A percentile compares a stretch with the other conserved stretches of the same genome.
Evolutionary conservation across 2,888 invertebrate genomes (phyloP).

Genomic region (Melinaea menophilus): DNA sequence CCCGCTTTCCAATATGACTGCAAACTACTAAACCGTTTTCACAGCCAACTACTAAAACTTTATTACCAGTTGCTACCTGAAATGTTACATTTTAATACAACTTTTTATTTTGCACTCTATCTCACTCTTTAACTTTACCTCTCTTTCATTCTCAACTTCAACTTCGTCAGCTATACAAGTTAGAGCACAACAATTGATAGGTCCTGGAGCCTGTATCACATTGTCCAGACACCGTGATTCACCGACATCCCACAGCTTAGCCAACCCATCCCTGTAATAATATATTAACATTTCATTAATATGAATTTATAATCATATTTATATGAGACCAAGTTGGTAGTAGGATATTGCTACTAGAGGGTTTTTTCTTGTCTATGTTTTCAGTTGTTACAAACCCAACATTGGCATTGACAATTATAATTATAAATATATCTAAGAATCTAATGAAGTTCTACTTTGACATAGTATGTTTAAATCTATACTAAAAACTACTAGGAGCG

Average conservation of each 20-base stretch:
- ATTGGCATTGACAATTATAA: no score
- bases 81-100: constrained; percentile 25
- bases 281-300: constrained; percentile 1
- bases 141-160: constrained; percentile 60
- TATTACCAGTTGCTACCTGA: constrained; percentile 80
- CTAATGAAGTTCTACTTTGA: no score
- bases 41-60: constrained; percentile 78
- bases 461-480: no score
- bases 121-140: constrained; percentile 43
- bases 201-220: constrained; percentile 69
- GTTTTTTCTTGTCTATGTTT: no score
- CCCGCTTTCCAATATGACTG: constrained; percentile 75
- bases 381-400: no score
- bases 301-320: neutral
- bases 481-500: no score
- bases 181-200: constrained; percentile 79
- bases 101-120: no score
- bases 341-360: no score
- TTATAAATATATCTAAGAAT: no score
- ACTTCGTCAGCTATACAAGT: constrained; percentile 50
- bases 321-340: no score
- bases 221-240: constrained; percentile 76
- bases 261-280: constrained; percentile 79
- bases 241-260: constrained; percentile 84
- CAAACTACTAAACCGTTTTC: constrained; percentile 79